Evolutionary conservation across 2,888 invertebrate genomes (phyloP).

Genomic region (Andrena bicolor): DNA sequence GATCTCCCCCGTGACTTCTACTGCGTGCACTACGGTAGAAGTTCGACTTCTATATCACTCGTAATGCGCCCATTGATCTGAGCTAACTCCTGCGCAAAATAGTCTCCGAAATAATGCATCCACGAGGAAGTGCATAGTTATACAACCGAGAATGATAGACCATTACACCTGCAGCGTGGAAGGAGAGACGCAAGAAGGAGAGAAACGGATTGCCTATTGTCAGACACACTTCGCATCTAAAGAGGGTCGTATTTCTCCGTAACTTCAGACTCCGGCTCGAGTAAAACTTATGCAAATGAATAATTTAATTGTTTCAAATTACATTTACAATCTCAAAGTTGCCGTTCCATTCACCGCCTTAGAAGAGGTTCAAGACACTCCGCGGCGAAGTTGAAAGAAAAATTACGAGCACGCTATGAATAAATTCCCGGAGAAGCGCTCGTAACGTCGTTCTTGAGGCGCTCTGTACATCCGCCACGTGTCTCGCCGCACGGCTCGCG

Average conservation of each 20-base stretch:
- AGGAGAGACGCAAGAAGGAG: conserved; percentile 2
- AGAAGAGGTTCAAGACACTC: neutral
- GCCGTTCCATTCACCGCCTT: neutral
- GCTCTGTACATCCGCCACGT: neutral
- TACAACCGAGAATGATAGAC: neutral
- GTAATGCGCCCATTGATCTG: neutral
- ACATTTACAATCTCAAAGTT: conserved; percentile 36
- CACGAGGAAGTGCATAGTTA: neutral
- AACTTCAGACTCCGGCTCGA: conserved; percentile 13
- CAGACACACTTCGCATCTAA: conserved; percentile 16
- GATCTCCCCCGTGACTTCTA: neutral
- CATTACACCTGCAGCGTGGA: neutral
- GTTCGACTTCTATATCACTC: too few species aligned
- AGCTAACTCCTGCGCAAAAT: neutral
- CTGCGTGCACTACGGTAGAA: neutral
- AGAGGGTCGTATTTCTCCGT: conserved; percentile 18
- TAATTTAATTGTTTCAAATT: conserved; percentile 47
- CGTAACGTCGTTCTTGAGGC: neutral
- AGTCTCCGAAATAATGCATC: neutral
- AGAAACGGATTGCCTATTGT: conserved; percentile 29
- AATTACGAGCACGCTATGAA: neutral
- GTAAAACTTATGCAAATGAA: conserved; percentile 34
- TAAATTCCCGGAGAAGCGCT: neutral
- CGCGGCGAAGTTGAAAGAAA: neutral
- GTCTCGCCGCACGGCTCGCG: conserved; percentile 18